These are phyloP conservation scores for Siniperca chuatsi DNA, from an alignment of 2,113 vertebrate species.

Conservation along the genomic window DNA sequence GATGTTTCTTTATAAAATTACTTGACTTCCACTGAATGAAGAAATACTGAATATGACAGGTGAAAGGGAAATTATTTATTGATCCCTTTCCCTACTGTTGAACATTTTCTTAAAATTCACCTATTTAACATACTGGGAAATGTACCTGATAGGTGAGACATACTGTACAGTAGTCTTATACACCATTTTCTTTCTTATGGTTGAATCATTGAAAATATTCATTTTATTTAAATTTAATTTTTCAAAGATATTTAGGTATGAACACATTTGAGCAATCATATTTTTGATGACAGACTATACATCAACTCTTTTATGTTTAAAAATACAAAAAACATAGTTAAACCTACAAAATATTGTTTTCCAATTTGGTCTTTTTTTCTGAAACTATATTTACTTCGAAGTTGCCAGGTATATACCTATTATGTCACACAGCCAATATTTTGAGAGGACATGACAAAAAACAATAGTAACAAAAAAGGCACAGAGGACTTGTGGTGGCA, in stretches of 20 bases:
- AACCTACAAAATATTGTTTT: neutral
- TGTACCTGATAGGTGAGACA: neutral
- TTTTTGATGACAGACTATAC: neutral
- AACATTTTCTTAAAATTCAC: neutral
- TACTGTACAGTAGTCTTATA: neutral
- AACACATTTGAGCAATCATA: neutral
- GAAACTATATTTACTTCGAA: neutral
- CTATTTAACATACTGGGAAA: neutral
- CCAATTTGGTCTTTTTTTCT: neutral
- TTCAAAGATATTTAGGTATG: too few relatives aligned
- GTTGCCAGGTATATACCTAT: neutral
- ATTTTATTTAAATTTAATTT: too few relatives aligned
- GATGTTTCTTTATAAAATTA: conserved; percentile 4
- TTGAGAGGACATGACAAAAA: neutral
- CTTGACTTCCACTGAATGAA: neutral
- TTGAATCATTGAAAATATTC: neutral
- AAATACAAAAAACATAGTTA: neutral
- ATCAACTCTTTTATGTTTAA: neutral
- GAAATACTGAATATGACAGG: neutral
- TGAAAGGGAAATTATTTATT: neutral
- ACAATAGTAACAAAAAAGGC: neutral
- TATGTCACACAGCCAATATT: neutral
- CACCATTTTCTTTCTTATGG: neutral
- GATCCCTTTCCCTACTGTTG: neutral
- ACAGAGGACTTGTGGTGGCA: neutral